A percentile compares a stretch with the other conserved stretches of the same genome.
These are phyloP conservation scores for Epizoanthus scotinus DNA, from an alignment of 92 coral and sea anemone genomes.

Conservation along the genomic window DNA sequence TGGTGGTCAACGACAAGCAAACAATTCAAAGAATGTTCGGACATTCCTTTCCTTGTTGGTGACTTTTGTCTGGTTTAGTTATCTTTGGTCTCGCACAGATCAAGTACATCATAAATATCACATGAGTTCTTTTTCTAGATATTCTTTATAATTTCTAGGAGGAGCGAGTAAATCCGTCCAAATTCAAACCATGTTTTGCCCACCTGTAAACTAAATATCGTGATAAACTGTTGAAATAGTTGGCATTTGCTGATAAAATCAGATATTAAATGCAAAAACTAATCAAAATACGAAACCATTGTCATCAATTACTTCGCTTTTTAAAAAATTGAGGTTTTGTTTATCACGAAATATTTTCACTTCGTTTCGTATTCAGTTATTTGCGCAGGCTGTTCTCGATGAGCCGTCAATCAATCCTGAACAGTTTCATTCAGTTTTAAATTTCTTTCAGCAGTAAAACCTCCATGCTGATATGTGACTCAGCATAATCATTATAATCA, in stretches of 20 bases:
- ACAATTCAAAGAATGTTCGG: conserved; percentile 1
- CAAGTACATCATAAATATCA: not conserved
- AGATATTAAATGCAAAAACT: conserved; percentile 26
- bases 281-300: not conserved
- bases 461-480: conserved; percentile 9
- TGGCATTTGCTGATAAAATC: not conserved
- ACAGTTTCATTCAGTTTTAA: not conserved
- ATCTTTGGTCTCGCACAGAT: not conserved
- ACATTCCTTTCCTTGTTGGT: not conserved
- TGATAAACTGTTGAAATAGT: not conserved
- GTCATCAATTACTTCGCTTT: not conserved
- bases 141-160: too few species aligned
- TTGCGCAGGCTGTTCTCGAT: too few species aligned
- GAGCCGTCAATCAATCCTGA: too few species aligned
- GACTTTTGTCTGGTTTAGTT: not conserved
- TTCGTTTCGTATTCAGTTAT: too few species aligned
- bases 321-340: not conserved
- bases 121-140: too few species aligned
- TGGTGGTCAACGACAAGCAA: not conserved
- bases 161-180: too few species aligned
- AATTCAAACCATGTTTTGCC: not conserved
- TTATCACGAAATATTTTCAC: not conserved
- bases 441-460: not conserved
- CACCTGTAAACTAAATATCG: not conserved
- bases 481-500: too few species aligned